Conservation (phyloP, 1,140 invertebrate genomes). For the Neodiprion fabricii region DNA sequence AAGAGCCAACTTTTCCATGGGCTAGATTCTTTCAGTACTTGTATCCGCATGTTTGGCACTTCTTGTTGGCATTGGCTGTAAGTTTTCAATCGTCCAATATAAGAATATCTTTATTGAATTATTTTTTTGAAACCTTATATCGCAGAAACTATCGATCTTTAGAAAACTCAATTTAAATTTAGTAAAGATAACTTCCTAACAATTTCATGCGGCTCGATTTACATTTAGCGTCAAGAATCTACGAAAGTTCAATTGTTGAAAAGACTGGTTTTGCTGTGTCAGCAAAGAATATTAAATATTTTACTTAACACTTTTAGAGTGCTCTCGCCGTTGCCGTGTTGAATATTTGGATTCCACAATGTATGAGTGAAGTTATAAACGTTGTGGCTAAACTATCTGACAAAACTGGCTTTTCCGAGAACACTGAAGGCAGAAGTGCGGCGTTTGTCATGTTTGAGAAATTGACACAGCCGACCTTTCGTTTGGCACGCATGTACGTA, state of each 20-base stretch:
- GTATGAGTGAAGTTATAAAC: constrained; percentile 80
- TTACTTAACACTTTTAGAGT: constrained; percentile 65
- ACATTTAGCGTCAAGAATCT: background rate
- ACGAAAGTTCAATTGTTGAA: no score
- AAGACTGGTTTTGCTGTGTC: no score
- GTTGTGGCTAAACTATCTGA: constrained; percentile 65
- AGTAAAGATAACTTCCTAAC: constrained; percentile 13
- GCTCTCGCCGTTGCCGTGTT: constrained; percentile 79
- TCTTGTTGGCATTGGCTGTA: constrained; percentile 65
- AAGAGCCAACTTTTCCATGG: constrained; percentile 62
- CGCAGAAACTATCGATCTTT: background rate
- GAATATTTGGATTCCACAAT: constrained; percentile 82
- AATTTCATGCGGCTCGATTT: constrained; percentile 19
- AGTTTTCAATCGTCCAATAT: constrained; percentile 41
- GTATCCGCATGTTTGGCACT: constrained; percentile 64
- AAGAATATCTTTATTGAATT: background rate
- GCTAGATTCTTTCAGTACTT: constrained; percentile 69
- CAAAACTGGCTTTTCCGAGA: constrained; percentile 31
- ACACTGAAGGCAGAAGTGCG: constrained; percentile 20
- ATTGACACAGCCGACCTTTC: constrained; percentile 71
- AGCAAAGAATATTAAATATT: constrained; percentile 13
- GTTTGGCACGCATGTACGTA: constrained; percentile 72
- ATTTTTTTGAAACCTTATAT: background rate
- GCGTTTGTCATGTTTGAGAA: constrained; percentile 64
- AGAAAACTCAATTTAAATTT: constrained; percentile 15